Percentiles rank a stretch among this genome's conserved stretches.
Evolutionary conservation across 92 coral and sea anemone species (phyloP).

Genomic region (Epizoanthus stellaris): DNA sequence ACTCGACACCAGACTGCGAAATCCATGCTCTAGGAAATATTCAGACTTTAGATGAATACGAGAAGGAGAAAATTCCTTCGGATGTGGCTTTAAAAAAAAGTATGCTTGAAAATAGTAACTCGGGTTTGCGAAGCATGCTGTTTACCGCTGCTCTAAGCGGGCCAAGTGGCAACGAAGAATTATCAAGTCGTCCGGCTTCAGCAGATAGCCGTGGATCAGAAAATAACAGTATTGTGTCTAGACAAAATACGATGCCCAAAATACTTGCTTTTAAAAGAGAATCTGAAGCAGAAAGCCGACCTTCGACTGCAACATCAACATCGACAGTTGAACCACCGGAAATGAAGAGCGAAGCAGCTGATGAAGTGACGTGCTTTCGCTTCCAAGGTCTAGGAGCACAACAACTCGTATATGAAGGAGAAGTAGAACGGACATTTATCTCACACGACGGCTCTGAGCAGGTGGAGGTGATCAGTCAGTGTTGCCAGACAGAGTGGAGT

Average conservation of each 20-base stretch:
- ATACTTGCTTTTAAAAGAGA: conserved; percentile 17
- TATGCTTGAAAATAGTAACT: not conserved
- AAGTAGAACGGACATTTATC: conserved; percentile 3
- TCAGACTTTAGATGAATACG: not conserved
- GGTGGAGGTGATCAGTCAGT: conserved; percentile 38
- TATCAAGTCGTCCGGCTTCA: conserved; percentile 7
- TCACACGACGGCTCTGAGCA: conserved; percentile 19
- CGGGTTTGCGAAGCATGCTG: conserved; percentile 35
- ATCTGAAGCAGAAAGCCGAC: conserved; percentile 12
- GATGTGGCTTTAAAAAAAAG: not conserved
- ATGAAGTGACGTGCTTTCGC: not conserved
- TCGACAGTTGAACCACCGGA: conserved; percentile 7
- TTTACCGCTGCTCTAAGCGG: not conserved
- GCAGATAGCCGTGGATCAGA: conserved; percentile 11
- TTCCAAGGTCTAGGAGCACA: conserved; percentile 3
- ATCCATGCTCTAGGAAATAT: not conserved
- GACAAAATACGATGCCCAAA: not conserved
- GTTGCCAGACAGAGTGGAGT: conserved; percentile 41
- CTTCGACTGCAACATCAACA: conserved; percentile 24
- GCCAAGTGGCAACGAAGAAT: conserved; percentile 3
- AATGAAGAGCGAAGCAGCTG: conserved; percentile 5
- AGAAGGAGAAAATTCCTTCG: not conserved
- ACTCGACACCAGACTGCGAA: not conserved
- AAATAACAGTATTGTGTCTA: not conserved
- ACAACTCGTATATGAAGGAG: conserved; percentile 30